A percentile compares a stretch with the other conserved stretches of the same genome.
phyloP scores from a whole-genome alignment of 1,140 invertebrate species.

The Epicauta chinensis region DNA sequence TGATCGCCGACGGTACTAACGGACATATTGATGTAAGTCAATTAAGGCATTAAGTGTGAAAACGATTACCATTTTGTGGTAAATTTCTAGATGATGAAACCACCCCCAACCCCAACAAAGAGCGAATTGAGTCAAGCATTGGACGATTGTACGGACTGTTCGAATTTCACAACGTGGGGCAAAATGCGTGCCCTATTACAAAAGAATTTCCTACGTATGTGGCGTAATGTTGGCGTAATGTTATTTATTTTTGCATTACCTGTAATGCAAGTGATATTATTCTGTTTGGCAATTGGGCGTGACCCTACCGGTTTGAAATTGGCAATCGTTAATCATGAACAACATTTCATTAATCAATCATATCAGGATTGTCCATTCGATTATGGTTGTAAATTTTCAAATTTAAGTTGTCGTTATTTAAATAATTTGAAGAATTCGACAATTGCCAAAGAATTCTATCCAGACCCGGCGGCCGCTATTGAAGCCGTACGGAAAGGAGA shows the following conservation, averaged over 20 bases:
- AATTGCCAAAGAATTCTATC: constrained; percentile 66
- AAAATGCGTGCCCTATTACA: constrained; percentile 65
- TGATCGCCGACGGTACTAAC: constrained; percentile 68
- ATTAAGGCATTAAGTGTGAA: not conserved
- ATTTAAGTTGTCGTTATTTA: constrained; percentile 72
- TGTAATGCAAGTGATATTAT: constrained; percentile 86
- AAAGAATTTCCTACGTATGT: constrained; percentile 88
- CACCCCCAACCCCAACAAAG: constrained; percentile 24
- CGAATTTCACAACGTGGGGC: constrained; percentile 43
- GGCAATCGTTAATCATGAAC: constrained; percentile 81
- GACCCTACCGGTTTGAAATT: constrained; percentile 78
- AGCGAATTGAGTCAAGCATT: constrained; percentile 27
- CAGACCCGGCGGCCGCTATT: constrained; percentile 58
- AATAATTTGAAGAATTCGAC: constrained; percentile 58
- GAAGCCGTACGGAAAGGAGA: constrained; percentile 65
- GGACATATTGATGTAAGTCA: constrained; percentile 46
- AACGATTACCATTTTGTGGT: constrained; percentile 1
- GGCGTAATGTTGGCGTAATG: constrained; percentile 84
- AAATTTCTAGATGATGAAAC: constrained; percentile 27
- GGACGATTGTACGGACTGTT: constrained; percentile 37
- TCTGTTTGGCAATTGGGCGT: constrained; percentile 89
- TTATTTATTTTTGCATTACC: constrained; percentile 88
- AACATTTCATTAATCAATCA: constrained; percentile 50
- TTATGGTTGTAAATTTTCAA: constrained; percentile 56
- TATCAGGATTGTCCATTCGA: constrained; percentile 48